These are phyloP conservation scores for Smittia aterrima DNA, from an alignment of 2,888 invertebrate genomes.

Conservation along the genomic window DNA sequence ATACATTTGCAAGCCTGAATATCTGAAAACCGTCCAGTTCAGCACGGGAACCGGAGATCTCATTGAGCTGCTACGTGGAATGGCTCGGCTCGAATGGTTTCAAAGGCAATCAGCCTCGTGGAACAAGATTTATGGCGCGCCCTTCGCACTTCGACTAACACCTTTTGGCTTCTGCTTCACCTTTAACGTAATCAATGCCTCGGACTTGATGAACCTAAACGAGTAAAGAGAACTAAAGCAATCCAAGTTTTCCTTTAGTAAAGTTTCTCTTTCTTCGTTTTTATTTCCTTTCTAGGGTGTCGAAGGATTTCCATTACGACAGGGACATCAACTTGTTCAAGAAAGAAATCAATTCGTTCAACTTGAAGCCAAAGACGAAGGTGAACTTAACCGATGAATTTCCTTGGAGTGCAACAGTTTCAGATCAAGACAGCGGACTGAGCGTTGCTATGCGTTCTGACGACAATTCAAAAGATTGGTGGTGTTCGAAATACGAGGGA, in stretches of 20 bases:
- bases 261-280: too few relatives aligned
- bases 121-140: conserved; percentile 27
- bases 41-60: conserved; percentile 5
- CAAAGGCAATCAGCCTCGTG: conserved; percentile 2
- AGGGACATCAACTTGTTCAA: neutral
- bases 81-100: neutral
- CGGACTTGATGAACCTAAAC: neutral
- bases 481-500: conserved; percentile 26
- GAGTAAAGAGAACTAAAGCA: too few relatives aligned
- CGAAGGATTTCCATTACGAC: conserved; percentile 8
- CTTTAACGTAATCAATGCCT: conserved; percentile 11
- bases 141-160: conserved; percentile 1
- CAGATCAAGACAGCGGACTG: conserved; percentile 15
- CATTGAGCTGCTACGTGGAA: neutral
- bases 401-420: conserved; percentile 17
- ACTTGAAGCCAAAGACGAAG: neutral
- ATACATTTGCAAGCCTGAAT: conserved; percentile 31
- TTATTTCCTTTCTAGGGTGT: conserved; percentile 14
- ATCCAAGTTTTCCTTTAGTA: neutral
- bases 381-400: neutral
- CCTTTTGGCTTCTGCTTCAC: conserved; percentile 32
- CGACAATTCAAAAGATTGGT: neutral
- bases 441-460: neutral
- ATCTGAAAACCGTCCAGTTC: conserved; percentile 12
- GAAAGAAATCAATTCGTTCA: neutral